Evolutionary conservation across 2,888 invertebrate genomes (phyloP).

Genomic region (Caenorhabditis afra): DNA sequence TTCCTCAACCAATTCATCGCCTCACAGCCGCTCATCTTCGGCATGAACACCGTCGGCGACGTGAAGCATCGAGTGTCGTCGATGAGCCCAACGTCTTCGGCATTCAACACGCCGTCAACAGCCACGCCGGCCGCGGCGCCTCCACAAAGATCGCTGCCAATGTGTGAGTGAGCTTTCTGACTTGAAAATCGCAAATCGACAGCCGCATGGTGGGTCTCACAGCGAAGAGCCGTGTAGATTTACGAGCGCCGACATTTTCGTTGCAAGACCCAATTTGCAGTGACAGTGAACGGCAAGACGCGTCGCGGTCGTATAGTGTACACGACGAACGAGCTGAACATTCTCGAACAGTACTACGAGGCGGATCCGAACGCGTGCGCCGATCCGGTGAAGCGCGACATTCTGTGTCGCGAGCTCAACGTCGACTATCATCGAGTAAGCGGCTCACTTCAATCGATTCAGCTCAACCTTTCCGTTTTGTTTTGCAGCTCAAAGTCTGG

Average conservation of each 20-base stretch:
- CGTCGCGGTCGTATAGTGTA: slow-evolving; percentile 66
- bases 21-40: slow-evolving; percentile 62
- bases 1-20: slow-evolving; percentile 63
- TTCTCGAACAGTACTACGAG: slow-evolving; percentile 63
- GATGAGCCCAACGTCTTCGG: neutral
- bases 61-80: neutral
- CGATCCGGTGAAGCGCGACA: slow-evolving; percentile 58
- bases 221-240: too few species aligned
- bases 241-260: too few species aligned
- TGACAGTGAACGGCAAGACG: slow-evolving; percentile 53
- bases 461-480: neutral
- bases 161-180: slow-evolving; percentile 13
- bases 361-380: slow-evolving; percentile 70
- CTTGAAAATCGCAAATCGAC: too few species aligned
- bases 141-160: slow-evolving; percentile 28
- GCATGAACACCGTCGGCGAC: neutral
- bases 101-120: neutral
- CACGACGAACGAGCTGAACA: slow-evolving; percentile 52
- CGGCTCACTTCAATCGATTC: neutral
- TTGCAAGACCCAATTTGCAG: slow-evolving; percentile 23
- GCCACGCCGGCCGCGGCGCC: neutral
- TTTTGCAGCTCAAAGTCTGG: slow-evolving; percentile 69
- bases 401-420: slow-evolving; percentile 52
- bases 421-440: slow-evolving; percentile 65
- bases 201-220: too few species aligned